Conservation (phyloP, 2,113 vertebrate genomes). For the Actinemys pallida region DNA sequence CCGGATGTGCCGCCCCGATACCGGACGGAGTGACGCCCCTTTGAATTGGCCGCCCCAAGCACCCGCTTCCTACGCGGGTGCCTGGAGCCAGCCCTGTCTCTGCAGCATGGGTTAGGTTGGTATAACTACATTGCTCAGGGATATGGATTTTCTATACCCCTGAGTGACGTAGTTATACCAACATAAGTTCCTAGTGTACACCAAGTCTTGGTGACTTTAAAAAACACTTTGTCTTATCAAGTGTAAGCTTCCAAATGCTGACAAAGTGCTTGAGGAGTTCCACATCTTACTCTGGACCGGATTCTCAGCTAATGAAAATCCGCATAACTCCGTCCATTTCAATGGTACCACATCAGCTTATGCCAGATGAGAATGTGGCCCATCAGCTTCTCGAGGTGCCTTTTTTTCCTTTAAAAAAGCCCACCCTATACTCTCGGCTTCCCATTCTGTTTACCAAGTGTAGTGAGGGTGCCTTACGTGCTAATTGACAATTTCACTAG, state of each 20-base stretch:
- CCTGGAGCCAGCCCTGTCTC: no score
- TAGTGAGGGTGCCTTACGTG: conserved; percentile 65
- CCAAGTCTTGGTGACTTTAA: background rate
- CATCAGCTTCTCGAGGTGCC: background rate
- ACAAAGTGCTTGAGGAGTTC: background rate
- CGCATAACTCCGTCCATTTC: background rate
- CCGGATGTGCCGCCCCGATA: no score
- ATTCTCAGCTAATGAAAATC: background rate
- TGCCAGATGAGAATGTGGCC: conserved; percentile 27
- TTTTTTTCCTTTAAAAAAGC: background rate
- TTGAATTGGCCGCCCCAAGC: no score
- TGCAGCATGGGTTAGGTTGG: background rate
- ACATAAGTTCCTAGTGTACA: background rate
- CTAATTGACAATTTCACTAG: conserved; percentile 75
- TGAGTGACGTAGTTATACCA: background rate
- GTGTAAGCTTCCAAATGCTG: background rate
- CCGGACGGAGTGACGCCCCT: no score
- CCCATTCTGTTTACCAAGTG: conserved; percentile 24
- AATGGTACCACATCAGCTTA: background rate
- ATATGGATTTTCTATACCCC: background rate
- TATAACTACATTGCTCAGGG: background rate
- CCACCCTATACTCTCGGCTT: background rate
- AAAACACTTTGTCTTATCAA: background rate
- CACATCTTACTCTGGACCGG: background rate
- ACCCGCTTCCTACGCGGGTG: no score